Evolutionary conservation across 2,797 vertebrate genomes (phyloP).

Genomic region (Rhyacichthys aspro): DNA sequence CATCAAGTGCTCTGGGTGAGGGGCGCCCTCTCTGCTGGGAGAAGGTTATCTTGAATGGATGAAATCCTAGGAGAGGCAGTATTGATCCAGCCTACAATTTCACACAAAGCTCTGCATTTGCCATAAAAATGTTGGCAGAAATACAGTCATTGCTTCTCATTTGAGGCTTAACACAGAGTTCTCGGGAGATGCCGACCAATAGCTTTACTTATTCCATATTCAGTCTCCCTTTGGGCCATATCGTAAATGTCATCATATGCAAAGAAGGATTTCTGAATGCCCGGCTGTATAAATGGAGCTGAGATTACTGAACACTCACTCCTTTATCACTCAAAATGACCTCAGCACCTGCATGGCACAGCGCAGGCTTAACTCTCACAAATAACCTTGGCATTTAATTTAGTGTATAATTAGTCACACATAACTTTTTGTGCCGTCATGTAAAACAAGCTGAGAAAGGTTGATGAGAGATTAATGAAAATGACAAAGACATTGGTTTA

Average conservation of each 20-base stretch:
- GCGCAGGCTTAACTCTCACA: conserved; percentile 26
- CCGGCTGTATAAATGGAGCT: conserved; percentile 53
- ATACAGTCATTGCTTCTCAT: conserved; percentile 59
- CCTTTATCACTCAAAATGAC: conserved; percentile 46
- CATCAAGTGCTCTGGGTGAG: conserved; percentile 30
- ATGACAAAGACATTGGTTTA: neutral
- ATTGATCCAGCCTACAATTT: conserved; percentile 70
- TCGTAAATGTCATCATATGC: conserved; percentile 79
- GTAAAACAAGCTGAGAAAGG: conserved; percentile 20
- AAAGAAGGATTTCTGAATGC: conserved; percentile 64
- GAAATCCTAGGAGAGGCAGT: conserved; percentile 62
- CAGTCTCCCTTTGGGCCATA: conserved; percentile 61
- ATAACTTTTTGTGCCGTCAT: conserved; percentile 19
- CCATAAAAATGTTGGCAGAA: conserved; percentile 59
- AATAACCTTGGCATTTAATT: conserved; percentile 47
- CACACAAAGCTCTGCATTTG: conserved; percentile 60
- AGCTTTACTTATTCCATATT: conserved; percentile 62
- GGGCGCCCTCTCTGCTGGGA: conserved; percentile 50
- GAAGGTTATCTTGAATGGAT: conserved; percentile 69
- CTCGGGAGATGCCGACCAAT: conserved; percentile 43
- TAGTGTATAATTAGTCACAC: conserved; percentile 28
- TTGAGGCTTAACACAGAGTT: conserved; percentile 54
- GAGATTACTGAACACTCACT: conserved; percentile 42
- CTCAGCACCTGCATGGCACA: conserved; percentile 25
- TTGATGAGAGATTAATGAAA: conserved; percentile 17